Conservation (phyloP, 2,888 invertebrate species). For the Dilophus febrilis region DNA sequence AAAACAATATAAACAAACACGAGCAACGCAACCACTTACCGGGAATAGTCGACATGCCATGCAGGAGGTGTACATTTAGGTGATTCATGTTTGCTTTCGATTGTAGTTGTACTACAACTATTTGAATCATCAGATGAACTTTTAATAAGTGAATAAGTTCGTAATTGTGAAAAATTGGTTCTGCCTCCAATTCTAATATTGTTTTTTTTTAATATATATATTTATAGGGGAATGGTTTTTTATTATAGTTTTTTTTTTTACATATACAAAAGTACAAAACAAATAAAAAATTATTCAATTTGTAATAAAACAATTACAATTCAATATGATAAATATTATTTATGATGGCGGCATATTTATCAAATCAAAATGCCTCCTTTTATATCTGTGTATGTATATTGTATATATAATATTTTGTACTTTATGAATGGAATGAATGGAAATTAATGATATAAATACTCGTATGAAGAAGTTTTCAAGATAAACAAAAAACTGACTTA, state of each 20-base stretch:
- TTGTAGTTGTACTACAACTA: conserved; percentile 20
- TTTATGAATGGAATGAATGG: too few relatives aligned
- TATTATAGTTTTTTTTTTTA: neutral
- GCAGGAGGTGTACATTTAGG: conserved; percentile 29
- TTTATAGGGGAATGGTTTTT: conserved; percentile 5
- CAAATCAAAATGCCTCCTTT: too few relatives aligned
- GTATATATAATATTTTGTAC: too few relatives aligned
- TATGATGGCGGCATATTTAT: too few relatives aligned
- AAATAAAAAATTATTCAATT: too few relatives aligned
- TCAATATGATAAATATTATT: too few relatives aligned
- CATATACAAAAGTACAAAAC: neutral
- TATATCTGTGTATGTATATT: too few relatives aligned
- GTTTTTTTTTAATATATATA: conserved; percentile 1
- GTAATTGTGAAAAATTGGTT: conserved; percentile 28
- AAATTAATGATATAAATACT: too few relatives aligned
- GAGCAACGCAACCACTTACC: conserved; percentile 34
- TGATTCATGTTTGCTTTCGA: conserved; percentile 23
- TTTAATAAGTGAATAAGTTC: conserved; percentile 31
- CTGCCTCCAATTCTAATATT: conserved; percentile 25
- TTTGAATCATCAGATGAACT: conserved; percentile 30
- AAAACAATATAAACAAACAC: neutral
- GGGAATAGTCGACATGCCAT: conserved; percentile 46
- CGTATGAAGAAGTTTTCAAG: too few relatives aligned
- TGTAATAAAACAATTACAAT: too few relatives aligned
- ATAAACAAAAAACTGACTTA: too few relatives aligned